Percentiles rank a stretch among this genome's conserved stretches.
Conservation (phyloP, 2,797 vertebrate species). For the Aratinga solstitialis region DNA sequence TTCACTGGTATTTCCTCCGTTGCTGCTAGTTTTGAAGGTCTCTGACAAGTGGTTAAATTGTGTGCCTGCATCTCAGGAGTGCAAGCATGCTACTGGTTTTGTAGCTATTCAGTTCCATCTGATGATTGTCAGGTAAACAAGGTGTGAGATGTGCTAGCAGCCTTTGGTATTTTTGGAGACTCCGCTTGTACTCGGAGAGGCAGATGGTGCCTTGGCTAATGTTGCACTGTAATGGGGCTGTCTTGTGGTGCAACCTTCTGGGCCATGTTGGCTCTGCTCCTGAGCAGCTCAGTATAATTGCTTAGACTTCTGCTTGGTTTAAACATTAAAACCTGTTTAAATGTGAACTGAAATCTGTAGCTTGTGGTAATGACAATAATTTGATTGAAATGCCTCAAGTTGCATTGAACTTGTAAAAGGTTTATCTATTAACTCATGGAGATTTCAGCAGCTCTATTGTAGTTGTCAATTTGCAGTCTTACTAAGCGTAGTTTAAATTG, state of each 20-base stretch:
- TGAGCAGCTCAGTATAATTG: not conserved
- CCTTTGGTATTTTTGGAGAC: not conserved
- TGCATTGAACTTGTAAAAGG: not conserved
- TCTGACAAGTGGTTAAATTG: not conserved
- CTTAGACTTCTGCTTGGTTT: not conserved
- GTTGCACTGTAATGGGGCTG: rapidly evolving
- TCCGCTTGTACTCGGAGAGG: rapidly evolving
- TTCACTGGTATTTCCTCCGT: not conserved
- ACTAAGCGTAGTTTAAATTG: not conserved
- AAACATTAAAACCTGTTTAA: not conserved
- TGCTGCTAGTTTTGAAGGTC: not conserved
- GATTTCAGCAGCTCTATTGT: not conserved
- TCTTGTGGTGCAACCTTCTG: not conserved
- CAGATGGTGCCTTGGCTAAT: not conserved
- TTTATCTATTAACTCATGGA: not conserved
- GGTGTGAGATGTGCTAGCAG: not conserved
- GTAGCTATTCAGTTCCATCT: not conserved
- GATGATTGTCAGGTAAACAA: not conserved
- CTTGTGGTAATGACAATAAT: not conserved
- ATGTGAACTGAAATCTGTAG: not conserved
- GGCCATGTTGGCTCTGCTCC: not conserved
- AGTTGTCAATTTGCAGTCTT: not conserved
- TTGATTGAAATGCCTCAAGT: not conserved
- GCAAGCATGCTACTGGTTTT: not conserved
- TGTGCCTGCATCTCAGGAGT: not conserved